Evolutionary conservation across 64 coral and sea anemone genomes (phyloP).

Genomic region (Stylophora pistillata): DNA sequence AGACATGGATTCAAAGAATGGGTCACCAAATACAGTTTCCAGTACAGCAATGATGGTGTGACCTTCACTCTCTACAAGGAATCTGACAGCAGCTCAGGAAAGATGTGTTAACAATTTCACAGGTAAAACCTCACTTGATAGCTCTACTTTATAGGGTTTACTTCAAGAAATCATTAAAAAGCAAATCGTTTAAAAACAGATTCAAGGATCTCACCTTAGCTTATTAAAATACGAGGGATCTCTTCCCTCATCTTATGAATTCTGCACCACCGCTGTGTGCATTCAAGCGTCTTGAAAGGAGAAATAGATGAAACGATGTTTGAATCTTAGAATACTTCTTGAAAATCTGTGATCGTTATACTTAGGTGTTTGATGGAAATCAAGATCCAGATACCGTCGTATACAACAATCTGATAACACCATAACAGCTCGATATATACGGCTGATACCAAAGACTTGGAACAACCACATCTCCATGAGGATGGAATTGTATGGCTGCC

Average conservation of each 20-base stretch:
- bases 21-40: neutral
- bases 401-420: conserved; percentile 10
- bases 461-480: conserved; percentile 5
- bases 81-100: neutral
- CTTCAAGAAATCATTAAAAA: too few species aligned
- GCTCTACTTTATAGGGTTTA: too few species aligned
- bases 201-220: too few species aligned
- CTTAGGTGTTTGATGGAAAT: conserved; percentile 27
- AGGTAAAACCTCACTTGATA: too few species aligned
- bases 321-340: neutral
- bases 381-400: neutral
- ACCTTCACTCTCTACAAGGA: neutral
- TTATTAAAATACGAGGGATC: too few species aligned
- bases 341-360: neutral
- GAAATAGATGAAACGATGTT: too few species aligned
- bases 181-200: too few species aligned
- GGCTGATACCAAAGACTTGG: conserved; percentile 12
- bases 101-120: neutral
- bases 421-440: conserved; percentile 27
- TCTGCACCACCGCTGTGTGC: too few species aligned
- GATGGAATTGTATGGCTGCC: conserved; percentile 30
- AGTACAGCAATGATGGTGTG: neutral
- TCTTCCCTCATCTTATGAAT: too few species aligned
- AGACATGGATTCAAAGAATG: neutral
- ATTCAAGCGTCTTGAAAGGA: too few species aligned